Evolutionary conservation across 2,888 invertebrate genomes (phyloP).

Genomic region (Notodonta dromedarius): DNA sequence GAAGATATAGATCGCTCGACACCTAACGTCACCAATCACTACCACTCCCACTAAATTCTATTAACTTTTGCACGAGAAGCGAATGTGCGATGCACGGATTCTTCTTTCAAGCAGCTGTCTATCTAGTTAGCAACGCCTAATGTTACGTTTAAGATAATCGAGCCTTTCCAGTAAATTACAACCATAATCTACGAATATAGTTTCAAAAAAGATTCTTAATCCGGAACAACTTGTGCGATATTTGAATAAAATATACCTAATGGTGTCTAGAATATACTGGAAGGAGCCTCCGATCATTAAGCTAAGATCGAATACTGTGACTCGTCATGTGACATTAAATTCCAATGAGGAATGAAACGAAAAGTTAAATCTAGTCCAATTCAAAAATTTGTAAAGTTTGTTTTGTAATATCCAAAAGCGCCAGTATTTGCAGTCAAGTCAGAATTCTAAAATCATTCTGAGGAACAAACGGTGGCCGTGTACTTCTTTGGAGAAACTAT

Average conservation of each 20-base stretch:
- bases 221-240: neutral
- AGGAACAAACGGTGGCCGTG: conserved; percentile 39
- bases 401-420: conserved; percentile 79
- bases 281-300: conserved; percentile 72
- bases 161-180: conserved; percentile 65
- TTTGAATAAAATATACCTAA: neutral
- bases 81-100: conserved; percentile 83
- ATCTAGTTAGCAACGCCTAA: conserved; percentile 82
- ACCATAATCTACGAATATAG: neutral
- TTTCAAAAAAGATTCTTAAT: neutral
- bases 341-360: conserved; percentile 83
- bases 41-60: conserved; percentile 74
- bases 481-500: neutral
- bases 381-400: conserved; percentile 46
- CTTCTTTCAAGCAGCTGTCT: conserved; percentile 83
- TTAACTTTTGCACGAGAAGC: conserved; percentile 82
- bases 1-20: conserved; percentile 81
- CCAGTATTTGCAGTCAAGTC: conserved; percentile 70
- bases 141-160: conserved; percentile 76
- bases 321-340: conserved; percentile 71
- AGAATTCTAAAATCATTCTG: conserved; percentile 46
- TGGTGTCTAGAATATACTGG: conserved; percentile 66
- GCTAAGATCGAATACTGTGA: conserved; percentile 74
- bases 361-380: conserved; percentile 70
- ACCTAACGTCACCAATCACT: conserved; percentile 75